Evolutionary conservation across 2,888 invertebrate species (phyloP), one percentile per base, ranked within the genome.

Genomic region (Hedychridium roseum): DNA sequence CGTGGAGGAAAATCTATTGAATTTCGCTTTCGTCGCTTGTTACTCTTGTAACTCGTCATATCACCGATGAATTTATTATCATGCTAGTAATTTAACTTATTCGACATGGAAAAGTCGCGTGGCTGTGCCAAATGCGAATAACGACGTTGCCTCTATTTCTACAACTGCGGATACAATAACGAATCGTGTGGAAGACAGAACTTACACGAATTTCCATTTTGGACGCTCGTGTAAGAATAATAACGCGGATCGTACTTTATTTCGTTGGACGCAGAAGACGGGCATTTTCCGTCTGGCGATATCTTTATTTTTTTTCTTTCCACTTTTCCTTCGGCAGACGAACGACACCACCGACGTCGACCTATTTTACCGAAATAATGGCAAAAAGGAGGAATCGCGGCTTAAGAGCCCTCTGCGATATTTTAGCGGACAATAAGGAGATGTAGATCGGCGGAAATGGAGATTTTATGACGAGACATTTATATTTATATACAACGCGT

Each of bases 71-170:
- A 68, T 70, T 68, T 65, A 70, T 59, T 67, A 51, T 71, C 64
- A 64, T 65, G 70, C 69, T 72, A 71, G 68, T 66, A 61, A 73
- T 66, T 76, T 75, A 70, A 75, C 75, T 77, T 74, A 76, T 73
- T 74, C 53, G 45, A 60, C 63, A 64, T 69, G 68, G 68, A 68
- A 74, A 68, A 71, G 65, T 73, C 66, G 69, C 66, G 70, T 74
- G 74, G 74, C 76, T 76, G 73, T 74, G 74, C 70, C 72, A 71
- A 71, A 63, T 54, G 66, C 65, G 60, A 63, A 62, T 54, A 65
- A 56, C 54, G 50, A 58, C 57, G 49, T 57, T 57, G 57, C 59
- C 61, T 60, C 55, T 64, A 66, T 60, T 65, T 50, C 56, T 64
- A 57, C 47, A 50, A 59, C 44, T 62, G 55, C 55, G 58, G 60